Percentiles rank a stretch among this genome's conserved stretches.
Evolutionary conservation across 1,140 invertebrate species (phyloP).

Genomic region (Leguminivora glycinivorella): DNA sequence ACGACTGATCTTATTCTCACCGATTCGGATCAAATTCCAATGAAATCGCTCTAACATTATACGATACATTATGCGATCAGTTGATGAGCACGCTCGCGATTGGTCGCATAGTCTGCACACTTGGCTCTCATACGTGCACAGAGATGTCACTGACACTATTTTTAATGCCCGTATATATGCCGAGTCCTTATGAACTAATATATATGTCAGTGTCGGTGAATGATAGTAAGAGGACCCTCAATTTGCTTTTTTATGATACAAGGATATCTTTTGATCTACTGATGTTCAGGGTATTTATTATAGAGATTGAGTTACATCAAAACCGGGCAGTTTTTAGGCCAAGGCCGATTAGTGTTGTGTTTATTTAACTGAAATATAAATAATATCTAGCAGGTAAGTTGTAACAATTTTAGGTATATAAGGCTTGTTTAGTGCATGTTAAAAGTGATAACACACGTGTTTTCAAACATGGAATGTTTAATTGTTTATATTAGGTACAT

Average conservation of each 20-base stretch:
- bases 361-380: neutral
- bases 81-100: too few relatives aligned
- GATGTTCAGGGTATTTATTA: neutral
- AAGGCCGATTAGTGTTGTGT: neutral
- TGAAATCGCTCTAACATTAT: too few relatives aligned
- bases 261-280: neutral
- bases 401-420: neutral
- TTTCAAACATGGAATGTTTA: neutral
- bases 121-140: too few relatives aligned
- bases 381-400: neutral
- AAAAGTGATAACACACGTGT: neutral
- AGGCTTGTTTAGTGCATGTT: neutral
- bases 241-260: neutral
- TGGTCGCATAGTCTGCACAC: too few relatives aligned
- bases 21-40: too few relatives aligned
- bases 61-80: too few relatives aligned
- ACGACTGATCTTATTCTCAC: too few relatives aligned
- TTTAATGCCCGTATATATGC: too few relatives aligned
- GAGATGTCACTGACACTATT: too few relatives aligned
- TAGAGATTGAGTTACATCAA: neutral
- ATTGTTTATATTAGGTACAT: too few relatives aligned
- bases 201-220: too few relatives aligned
- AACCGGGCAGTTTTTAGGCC: neutral
- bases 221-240: neutral
- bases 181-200: too few relatives aligned